A percentile compares a stretch with the other conserved stretches of the same genome.
phyloP scores from a whole-genome alignment of 2,888 invertebrate genomes.

The Opisthograptis luteolata region DNA sequence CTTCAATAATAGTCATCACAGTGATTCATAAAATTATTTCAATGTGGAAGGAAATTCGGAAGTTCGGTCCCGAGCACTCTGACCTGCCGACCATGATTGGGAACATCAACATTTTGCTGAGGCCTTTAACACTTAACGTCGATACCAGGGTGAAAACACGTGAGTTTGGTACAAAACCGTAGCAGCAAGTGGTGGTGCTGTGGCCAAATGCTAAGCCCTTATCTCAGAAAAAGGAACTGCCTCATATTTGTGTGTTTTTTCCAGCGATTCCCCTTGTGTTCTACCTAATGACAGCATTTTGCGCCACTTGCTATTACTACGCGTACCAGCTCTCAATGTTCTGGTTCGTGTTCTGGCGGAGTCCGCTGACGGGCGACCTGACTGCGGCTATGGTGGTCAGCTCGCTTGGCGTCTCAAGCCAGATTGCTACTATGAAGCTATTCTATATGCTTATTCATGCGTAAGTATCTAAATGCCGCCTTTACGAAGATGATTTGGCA shows the following conservation, averaged over 20 bases:
- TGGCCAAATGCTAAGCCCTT: too few relatives aligned
- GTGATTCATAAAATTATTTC: too few relatives aligned
- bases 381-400: constrained; percentile 52
- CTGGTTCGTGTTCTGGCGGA: constrained; percentile 59
- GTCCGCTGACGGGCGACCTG: constrained; percentile 47
- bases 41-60: constrained; percentile 29
- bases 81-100: constrained; percentile 59
- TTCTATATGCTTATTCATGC: constrained; percentile 49
- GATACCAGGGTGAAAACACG: constrained; percentile 44
- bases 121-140: constrained; percentile 51
- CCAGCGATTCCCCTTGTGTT: constrained; percentile 49
- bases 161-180: too few relatives aligned
- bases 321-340: constrained; percentile 55
- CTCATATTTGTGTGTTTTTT: too few relatives aligned
- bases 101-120: constrained; percentile 52
- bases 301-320: constrained; percentile 49
- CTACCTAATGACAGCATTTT: constrained; percentile 43
- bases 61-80: constrained; percentile 49
- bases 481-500: too few relatives aligned
- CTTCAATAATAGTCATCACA: too few relatives aligned
- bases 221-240: too few relatives aligned
- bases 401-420: constrained; percentile 55
- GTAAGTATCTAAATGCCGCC: too few relatives aligned
- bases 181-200: too few relatives aligned
- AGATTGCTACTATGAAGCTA: constrained; percentile 54